These are phyloP conservation scores for Myioborus melanocephalus DNA, from an alignment of 2,797 vertebrate genomes.

Conservation along the genomic window DNA sequence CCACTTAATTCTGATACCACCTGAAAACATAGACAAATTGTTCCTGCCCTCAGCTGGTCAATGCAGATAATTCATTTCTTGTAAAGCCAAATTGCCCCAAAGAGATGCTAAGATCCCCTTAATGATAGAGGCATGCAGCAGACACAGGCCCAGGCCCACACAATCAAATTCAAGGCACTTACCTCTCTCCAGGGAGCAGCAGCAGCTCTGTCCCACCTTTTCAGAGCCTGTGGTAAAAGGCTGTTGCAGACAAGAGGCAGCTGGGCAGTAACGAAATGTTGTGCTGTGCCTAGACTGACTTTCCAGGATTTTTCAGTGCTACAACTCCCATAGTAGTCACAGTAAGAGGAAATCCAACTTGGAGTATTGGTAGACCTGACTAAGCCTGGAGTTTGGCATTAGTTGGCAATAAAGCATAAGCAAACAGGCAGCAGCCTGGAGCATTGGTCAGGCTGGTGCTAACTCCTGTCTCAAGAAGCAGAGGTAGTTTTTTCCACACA, in stretches of 20 bases:
- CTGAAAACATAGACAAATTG: background rate
- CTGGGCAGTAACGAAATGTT: background rate
- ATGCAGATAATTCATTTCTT: background rate
- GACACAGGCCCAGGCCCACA: background rate
- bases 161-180: background rate
- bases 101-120: background rate
- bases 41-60: background rate
- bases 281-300: background rate
- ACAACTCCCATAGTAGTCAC: background rate
- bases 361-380: background rate
- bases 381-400: background rate
- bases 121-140: background rate
- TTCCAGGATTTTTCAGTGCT: background rate
- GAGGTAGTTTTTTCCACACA: background rate
- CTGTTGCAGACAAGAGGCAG: background rate
- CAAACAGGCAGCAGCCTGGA: background rate
- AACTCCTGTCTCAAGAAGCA: background rate
- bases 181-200: background rate
- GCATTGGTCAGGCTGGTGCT: background rate
- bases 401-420: background rate
- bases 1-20: background rate
- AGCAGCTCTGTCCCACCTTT: background rate
- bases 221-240: background rate
- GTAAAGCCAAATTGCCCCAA: background rate
- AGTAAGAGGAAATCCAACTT: background rate